These are phyloP conservation scores for Lypha dubia DNA, from an alignment of 2,888 invertebrate species.

Conservation along the genomic window DNA sequence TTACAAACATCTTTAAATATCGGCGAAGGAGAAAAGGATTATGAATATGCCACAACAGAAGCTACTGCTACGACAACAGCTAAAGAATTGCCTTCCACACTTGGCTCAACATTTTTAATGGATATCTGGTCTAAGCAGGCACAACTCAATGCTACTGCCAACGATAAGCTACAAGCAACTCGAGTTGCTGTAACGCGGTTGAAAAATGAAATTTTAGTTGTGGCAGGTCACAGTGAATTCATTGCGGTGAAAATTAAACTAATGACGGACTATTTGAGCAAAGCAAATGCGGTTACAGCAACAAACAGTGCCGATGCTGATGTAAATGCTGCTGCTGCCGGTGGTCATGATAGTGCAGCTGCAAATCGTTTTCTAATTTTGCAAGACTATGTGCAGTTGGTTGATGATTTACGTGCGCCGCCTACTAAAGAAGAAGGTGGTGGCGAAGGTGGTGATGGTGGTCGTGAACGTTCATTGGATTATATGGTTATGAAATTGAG, in stretches of 20 bases:
- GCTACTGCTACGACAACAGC: constrained; percentile 4
- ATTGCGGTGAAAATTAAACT: constrained; percentile 75
- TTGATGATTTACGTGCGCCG: constrained; percentile 72
- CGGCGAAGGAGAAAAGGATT: neutral
- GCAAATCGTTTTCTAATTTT: constrained; percentile 73
- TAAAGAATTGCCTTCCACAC: constrained; percentile 48
- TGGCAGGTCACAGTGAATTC: constrained; percentile 76
- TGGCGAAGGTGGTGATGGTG: constrained; percentile 61
- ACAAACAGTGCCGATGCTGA: neutral
- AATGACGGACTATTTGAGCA: constrained; percentile 75
- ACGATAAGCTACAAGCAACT: constrained; percentile 71
- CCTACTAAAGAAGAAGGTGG: constrained; percentile 66
- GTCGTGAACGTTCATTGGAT: constrained; percentile 74
- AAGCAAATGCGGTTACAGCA: constrained; percentile 72
- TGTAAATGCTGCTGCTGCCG: neutral
- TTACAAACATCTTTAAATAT: constrained; percentile 37
- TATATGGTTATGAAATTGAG: constrained; percentile 76
- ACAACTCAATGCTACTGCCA: constrained; percentile 66
- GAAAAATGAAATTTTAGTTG: constrained; percentile 74
- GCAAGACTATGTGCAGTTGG: constrained; percentile 74
- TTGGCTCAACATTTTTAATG: constrained; percentile 34
- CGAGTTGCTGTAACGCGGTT: constrained; percentile 71
- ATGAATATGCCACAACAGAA: neutral
- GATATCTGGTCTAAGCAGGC: constrained; percentile 73
- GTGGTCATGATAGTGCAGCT: constrained; percentile 13